Conservation (phyloP, 2,888 invertebrate species). For the Zaprionus lineosus region DNA sequence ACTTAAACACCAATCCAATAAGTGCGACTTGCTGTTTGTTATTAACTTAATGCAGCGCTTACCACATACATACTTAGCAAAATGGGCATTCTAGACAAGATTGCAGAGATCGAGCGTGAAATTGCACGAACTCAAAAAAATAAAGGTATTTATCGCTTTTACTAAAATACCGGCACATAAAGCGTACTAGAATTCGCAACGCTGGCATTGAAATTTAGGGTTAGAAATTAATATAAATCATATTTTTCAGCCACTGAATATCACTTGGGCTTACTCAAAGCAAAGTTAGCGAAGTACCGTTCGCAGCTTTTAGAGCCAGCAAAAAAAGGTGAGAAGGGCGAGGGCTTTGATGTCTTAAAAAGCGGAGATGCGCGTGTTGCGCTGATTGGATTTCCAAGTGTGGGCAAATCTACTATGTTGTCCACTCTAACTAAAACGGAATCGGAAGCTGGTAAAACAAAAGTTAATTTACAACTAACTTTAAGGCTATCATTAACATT, state of each 20-base stretch:
- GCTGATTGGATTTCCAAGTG: slow-evolving; percentile 98
- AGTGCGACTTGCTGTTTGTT: slow-evolving; percentile 42
- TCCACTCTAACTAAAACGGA: slow-evolving; percentile 98
- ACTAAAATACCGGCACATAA: slow-evolving; percentile 53
- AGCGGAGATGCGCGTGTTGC: slow-evolving; percentile 99
- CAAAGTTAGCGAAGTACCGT: slow-evolving; percentile 96
- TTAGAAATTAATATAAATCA: slow-evolving; percentile 57
- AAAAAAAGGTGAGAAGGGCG: slow-evolving; percentile 96
- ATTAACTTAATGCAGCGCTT: slow-evolving; percentile 57
- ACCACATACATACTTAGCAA: slow-evolving; percentile 10
- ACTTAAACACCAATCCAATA: slow-evolving; percentile 42
- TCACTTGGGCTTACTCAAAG: slow-evolving; percentile 98
- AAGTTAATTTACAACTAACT: too few species aligned
- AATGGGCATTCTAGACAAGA: slow-evolving; percentile 99
- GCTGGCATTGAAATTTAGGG: slow-evolving; percentile 75
- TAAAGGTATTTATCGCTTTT: too few species aligned
- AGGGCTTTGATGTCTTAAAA: slow-evolving; percentile 99
- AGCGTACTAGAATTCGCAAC: slow-evolving; percentile 45
- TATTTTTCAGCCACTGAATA: slow-evolving; percentile 94
- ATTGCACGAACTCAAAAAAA: slow-evolving; percentile 99
- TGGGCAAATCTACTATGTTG: slow-evolving; percentile 92
- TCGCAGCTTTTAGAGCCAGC: slow-evolving; percentile 97
- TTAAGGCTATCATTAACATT: too few species aligned
- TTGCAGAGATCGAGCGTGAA: slow-evolving; percentile 99
- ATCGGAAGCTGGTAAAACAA: slow-evolving; percentile 88